phyloP scores from a whole-genome alignment of 2,888 invertebrate genomes.

The Coremacera marginata region DNA sequence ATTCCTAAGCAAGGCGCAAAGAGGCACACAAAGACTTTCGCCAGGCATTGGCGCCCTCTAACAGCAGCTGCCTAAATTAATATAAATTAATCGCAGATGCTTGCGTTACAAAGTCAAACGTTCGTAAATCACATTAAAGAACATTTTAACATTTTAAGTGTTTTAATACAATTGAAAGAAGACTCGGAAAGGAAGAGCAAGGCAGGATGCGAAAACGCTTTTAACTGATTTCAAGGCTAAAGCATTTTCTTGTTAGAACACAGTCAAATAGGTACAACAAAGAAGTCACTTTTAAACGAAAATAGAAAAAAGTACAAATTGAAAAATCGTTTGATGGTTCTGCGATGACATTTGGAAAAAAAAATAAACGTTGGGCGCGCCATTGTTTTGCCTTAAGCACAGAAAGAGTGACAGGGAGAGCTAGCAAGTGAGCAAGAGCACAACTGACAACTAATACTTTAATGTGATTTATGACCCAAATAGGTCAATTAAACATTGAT shows the following conservation, averaged over 20 bases:
- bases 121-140: slow-evolving; percentile 39
- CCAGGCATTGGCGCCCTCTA: slow-evolving; percentile 14
- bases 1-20: slow-evolving; percentile 39
- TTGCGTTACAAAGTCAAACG: slow-evolving; percentile 46
- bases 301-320: slow-evolving; percentile 16
- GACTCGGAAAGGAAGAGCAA: not conserved
- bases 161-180: slow-evolving; percentile 32
- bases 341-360: slow-evolving; percentile 19
- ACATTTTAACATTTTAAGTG: slow-evolving; percentile 32
- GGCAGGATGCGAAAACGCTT: too few species aligned
- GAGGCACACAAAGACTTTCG: not conserved
- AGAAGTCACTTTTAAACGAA: not conserved
- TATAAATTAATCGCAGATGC: slow-evolving; percentile 58
- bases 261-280: not conserved
- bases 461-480: slow-evolving; percentile 60
- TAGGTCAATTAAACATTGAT: slow-evolving; percentile 63
- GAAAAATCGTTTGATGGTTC: slow-evolving; percentile 24
- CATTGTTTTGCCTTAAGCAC: not conserved
- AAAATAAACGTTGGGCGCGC: not conserved
- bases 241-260: not conserved
- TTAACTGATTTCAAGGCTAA: too few species aligned
- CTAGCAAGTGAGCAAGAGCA: slow-evolving; percentile 25
- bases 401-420: slow-evolving; percentile 37
- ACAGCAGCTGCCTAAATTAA: slow-evolving; percentile 48
- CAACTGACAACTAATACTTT: slow-evolving; percentile 46